Evolutionary conservation across 2,888 invertebrate genomes (phyloP), one percentile per base, ranked within the genome.

Genomic region (Lithosia quadra): DNA sequence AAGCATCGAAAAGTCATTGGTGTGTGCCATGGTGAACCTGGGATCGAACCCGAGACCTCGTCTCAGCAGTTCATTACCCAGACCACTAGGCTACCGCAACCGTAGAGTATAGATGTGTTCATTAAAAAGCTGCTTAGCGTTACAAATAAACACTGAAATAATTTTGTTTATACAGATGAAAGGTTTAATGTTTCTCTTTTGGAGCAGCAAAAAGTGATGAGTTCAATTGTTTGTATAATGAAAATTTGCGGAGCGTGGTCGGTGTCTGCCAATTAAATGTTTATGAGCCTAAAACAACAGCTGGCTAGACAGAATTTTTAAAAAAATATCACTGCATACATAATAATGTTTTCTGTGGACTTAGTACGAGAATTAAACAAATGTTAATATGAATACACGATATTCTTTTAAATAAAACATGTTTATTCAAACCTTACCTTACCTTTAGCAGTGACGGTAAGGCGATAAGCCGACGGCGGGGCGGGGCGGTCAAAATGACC

Each of bases 241-340:
- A 49, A 49, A 49, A 18, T 49, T 49, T 49, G n/a, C 9, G 49
- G 18, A 49, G n/a, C 49, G 49, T 49, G 49, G n/a, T n/a, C 18
- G n/a, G n/a, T 49, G 9, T 49, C 49, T 49, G 49, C 49, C 49
- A 49, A 49, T 49, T 49, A 49, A 49, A n/a, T 49, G n/a, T 49
- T 28, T n/a, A 49, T 49, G 15, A 49, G n/a, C n/a, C n/a, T 49
- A 49, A n/a, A n/a, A 49, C 49, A 49, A n/a, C 18, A 49, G 49
- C 49, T n/a, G 49, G n/a, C n/a, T 49, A 49, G 49, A 49, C 49
- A 49, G 49, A n/a, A n/a, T n/a, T 49, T 18, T 49, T n/a, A 18
- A 8, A 8, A 49, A n/a, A 49, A n/a, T 49, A 9, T n/a, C 0
- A n/a, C n/a, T n/a, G 49, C n/a, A 36, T 11, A 3, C 2, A 49